Conservation (phyloP, 2,113 vertebrate species). For the Eulemur macaco region DNA sequence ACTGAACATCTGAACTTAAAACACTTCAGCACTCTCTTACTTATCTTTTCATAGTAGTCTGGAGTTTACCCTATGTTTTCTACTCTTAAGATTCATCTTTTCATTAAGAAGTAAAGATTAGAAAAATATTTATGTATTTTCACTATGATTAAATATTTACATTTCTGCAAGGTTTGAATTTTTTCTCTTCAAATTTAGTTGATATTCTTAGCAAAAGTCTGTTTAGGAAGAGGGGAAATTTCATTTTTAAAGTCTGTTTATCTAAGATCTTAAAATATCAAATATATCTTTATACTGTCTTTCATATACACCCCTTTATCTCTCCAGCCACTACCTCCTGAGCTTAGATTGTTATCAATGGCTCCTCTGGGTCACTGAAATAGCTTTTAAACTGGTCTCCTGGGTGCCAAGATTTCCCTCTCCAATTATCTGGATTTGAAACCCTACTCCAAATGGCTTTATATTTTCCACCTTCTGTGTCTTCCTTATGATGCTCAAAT, state of each 20-base stretch:
- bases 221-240: background rate
- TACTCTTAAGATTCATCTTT: background rate
- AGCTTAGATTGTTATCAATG: background rate
- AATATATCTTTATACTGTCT: background rate
- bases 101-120: background rate
- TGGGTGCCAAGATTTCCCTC: background rate
- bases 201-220: background rate
- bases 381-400: background rate
- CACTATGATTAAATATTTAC: background rate
- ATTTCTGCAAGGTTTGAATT: background rate
- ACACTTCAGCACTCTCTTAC: background rate
- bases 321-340: background rate
- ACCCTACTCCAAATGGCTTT: background rate
- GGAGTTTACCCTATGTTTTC: background rate
- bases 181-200: background rate
- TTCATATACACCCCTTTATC: background rate
- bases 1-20: background rate
- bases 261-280: conserved; percentile 30
- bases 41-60: background rate
- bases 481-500: background rate
- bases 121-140: background rate
- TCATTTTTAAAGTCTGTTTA: background rate
- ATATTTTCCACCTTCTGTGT: background rate
- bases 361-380: background rate
- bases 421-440: background rate